Percentiles rank a stretch among this genome's conserved stretches.
phyloP scores from a whole-genome alignment of 2,888 invertebrate species.

The Polia nebulosa region DNA sequence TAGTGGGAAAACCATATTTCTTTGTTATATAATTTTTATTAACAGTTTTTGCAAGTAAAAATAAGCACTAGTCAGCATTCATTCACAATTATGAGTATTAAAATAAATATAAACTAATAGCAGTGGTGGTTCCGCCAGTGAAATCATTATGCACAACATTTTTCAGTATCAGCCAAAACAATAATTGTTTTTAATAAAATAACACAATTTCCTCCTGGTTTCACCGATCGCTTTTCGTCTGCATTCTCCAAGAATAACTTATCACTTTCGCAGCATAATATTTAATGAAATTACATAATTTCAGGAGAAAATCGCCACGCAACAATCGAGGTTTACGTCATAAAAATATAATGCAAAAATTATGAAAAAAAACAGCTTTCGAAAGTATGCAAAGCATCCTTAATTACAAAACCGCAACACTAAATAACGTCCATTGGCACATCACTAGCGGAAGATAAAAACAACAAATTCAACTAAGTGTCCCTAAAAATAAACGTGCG shows the following conservation, averaged over 20 bases:
- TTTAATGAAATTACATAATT: not conserved
- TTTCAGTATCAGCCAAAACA: too few relatives aligned
- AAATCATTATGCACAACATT: too few relatives aligned
- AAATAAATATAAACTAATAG: too few relatives aligned
- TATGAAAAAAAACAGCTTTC: not conserved
- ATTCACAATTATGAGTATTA: too few relatives aligned
- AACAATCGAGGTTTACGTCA: not conserved
- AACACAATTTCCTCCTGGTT: too few relatives aligned
- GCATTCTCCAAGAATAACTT: not conserved
- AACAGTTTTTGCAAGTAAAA: not conserved
- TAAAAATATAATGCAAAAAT: not conserved
- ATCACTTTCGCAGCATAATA: not conserved
- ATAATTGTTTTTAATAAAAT: too few relatives aligned
- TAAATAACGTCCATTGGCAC: slow-evolving; percentile 56
- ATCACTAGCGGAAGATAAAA: slow-evolving; percentile 57
- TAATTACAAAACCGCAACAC: slow-evolving; percentile 49
- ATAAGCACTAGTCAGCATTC: too few relatives aligned
- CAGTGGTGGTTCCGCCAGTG: too few relatives aligned
- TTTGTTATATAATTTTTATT: not conserved
- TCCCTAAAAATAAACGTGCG: slow-evolving; percentile 67
- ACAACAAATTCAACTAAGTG: slow-evolving; percentile 65
- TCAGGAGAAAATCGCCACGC: not conserved
- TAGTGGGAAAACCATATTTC: not conserved
- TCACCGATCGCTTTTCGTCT: not conserved
- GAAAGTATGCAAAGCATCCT: not conserved